These are phyloP conservation scores for Leptodactylus fallax DNA, from an alignment of 2,797 vertebrate genomes.

Conservation along the genomic window DNA sequence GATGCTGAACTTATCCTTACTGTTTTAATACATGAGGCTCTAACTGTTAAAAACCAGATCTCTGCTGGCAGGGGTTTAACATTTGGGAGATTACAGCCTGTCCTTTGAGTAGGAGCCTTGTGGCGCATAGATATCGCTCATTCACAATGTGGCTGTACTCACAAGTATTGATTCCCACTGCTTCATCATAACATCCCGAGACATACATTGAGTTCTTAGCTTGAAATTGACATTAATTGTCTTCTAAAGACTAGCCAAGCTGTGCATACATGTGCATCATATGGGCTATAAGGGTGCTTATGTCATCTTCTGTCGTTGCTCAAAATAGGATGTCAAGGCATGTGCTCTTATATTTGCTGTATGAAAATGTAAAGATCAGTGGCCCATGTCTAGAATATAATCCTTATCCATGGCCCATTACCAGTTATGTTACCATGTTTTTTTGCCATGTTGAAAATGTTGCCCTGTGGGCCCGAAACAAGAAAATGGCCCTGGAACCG, in stretches of 20 bases:
- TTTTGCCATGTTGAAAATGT: no score
- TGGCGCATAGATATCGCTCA: not conserved
- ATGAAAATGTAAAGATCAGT: not conserved
- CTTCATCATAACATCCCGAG: not conserved
- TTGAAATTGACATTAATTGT: not conserved
- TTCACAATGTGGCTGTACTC: not conserved
- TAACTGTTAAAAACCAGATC: not conserved
- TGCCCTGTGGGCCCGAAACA: no score
- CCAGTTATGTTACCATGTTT: no score
- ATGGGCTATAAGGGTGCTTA: not conserved
- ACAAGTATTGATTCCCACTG: not conserved
- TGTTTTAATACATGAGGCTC: not conserved
- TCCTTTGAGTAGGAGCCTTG: not conserved
- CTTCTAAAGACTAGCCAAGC: no score
- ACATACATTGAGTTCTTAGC: not conserved
- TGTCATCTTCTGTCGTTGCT: not conserved
- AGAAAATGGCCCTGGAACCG: no score
- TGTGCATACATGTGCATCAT: not conserved
- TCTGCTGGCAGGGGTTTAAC: not conserved
- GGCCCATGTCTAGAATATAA: not conserved
- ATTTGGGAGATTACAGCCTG: not conserved
- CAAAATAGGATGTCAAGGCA: not conserved
- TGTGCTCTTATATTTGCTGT: not conserved
- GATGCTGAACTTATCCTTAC: no score
- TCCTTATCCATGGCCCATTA: not conserved